These are phyloP conservation scores for Falco novaeseelandiae DNA, from an alignment of 2,797 vertebrate species.

Conservation along the genomic window DNA sequence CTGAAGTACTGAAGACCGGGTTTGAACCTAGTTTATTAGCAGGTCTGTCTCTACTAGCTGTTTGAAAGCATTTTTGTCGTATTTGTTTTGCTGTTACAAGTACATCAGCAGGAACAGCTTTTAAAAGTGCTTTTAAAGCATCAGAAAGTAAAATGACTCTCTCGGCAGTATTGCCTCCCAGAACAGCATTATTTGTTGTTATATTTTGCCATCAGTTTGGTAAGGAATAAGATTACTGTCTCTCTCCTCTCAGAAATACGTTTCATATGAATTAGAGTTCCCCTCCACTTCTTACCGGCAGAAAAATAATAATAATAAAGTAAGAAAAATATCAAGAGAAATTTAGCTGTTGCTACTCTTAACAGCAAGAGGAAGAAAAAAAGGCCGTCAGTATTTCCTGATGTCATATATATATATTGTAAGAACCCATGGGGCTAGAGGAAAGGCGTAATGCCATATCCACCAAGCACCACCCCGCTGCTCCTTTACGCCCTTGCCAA, in stretches of 20 bases:
- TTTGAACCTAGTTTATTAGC: background rate
- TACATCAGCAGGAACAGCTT: background rate
- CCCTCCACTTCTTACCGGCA: background rate
- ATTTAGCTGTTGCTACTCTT: background rate
- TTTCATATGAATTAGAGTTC: background rate
- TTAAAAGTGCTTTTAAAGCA: constrained; percentile 29
- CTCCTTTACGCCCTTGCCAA: background rate
- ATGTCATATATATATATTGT: background rate
- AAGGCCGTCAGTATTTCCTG: background rate
- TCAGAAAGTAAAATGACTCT: constrained; percentile 1
- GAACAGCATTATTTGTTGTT: constrained; percentile 12
- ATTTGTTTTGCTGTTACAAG: constrained; percentile 7
- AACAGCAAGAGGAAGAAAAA: background rate
- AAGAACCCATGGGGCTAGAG: background rate
- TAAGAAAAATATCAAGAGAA: background rate
- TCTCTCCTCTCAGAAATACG: background rate
- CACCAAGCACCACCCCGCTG: rapidly evolving
- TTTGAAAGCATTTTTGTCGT: background rate
- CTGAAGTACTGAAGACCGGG: background rate
- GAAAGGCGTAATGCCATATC: background rate
- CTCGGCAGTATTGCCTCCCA: background rate
- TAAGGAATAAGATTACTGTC: background rate
- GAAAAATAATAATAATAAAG: background rate
- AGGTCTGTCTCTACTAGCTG: background rate
- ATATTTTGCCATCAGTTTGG: background rate